Evolutionary conservation across 2,113 vertebrate genomes (phyloP).

Genomic region (Osmerus eperlanus): DNA sequence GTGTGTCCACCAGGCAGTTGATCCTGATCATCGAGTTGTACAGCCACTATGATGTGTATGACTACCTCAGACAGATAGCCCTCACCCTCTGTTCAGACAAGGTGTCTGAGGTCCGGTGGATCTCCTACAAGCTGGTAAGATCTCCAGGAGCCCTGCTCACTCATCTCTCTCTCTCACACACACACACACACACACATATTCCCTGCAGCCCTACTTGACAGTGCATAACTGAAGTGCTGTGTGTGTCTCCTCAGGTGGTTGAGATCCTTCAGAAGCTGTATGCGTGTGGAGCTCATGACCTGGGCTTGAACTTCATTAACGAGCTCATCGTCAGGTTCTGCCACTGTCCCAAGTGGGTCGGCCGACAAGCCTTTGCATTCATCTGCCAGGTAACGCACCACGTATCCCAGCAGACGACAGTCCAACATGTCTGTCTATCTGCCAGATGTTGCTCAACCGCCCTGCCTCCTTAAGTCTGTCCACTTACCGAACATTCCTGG

Average conservation of each 20-base stretch:
- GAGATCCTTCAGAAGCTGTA: slow-evolving; percentile 89
- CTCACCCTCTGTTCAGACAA: slow-evolving; percentile 95
- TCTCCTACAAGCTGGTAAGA: slow-evolving; percentile 94
- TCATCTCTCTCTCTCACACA: too few relatives aligned
- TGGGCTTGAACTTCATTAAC: slow-evolving; percentile 81
- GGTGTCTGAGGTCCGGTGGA: slow-evolving; percentile 96
- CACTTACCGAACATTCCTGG: too few relatives aligned
- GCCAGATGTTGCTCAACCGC: not conserved
- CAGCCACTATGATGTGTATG: slow-evolving; percentile 90
- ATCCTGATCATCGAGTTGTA: slow-evolving; percentile 94
- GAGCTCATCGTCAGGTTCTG: slow-evolving; percentile 94
- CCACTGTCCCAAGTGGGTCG: slow-evolving; percentile 90
- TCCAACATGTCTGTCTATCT: not conserved
- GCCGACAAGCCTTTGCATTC: slow-evolving; percentile 92
- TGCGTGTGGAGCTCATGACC: slow-evolving; percentile 61
- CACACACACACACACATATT: too few relatives aligned
- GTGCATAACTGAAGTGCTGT: not conserved
- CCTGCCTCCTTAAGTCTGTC: not conserved
- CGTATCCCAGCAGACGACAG: not conserved
- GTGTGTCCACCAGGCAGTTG: slow-evolving; percentile 79
- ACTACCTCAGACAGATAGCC: slow-evolving; percentile 92
- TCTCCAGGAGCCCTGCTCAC: not conserved
- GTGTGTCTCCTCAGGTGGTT: slow-evolving; percentile 76
- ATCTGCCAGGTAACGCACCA: slow-evolving; percentile 87
- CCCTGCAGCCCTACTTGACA: not conserved